Evolutionary conservation across 2,888 invertebrate genomes (phyloP).

Genomic region (Tetragonula carbonaria): DNA sequence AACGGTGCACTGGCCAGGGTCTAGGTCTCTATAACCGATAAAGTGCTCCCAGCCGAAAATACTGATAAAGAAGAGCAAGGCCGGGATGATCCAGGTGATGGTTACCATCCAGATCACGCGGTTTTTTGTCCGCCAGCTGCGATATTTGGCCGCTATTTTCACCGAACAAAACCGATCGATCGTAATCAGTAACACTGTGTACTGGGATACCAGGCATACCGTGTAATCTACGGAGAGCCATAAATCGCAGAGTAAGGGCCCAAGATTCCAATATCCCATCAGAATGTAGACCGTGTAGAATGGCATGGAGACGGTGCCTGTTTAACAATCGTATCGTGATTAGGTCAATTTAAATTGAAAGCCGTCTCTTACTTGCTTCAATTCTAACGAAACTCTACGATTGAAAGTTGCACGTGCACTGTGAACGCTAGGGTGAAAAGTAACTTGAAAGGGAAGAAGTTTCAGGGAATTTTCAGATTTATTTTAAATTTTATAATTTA

Average conservation of each 20-base stretch:
- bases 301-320: slow-evolving; percentile 98
- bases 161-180: slow-evolving; percentile 99
- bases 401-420: no score
- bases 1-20: slow-evolving; percentile 96
- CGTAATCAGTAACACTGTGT: slow-evolving; percentile 99
- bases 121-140: slow-evolving; percentile 98
- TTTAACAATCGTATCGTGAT: slow-evolving; percentile 44
- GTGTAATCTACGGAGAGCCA: slow-evolving; percentile 99
- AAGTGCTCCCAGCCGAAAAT: slow-evolving; percentile 99
- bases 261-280: slow-evolving; percentile 98
- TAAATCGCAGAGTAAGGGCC: slow-evolving; percentile 97
- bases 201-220: slow-evolving; percentile 99
- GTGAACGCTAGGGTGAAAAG: no score
- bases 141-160: slow-evolving; percentile 98
- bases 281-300: slow-evolving; percentile 99
- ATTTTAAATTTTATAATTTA: not conserved
- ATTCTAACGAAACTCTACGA: not conserved
- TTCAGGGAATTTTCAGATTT: no score
- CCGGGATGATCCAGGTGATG: slow-evolving; percentile 98
- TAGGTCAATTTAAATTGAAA: slow-evolving; percentile 8
- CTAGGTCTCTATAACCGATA: slow-evolving; percentile 94
- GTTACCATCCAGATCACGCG: slow-evolving; percentile 98
- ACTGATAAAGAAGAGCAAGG: slow-evolving; percentile 97
- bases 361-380: not conserved
- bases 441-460: no score